Conservation (phyloP, 2,797 vertebrate species). For the Ataeniobius toweri region DNA sequence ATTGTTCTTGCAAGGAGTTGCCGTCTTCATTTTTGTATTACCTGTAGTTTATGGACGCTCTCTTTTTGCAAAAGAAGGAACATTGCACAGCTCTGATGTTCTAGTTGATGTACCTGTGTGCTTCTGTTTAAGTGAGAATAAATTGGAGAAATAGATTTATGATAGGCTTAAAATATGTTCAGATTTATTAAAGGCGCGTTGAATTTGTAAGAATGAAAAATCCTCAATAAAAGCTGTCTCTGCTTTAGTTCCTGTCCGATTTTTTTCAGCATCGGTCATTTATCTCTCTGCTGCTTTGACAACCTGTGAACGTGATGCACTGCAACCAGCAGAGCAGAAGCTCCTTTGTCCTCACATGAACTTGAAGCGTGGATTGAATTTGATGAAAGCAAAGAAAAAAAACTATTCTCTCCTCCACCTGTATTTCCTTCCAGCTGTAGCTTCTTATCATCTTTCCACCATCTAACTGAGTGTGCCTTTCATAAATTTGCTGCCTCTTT, state of each 20-base stretch:
- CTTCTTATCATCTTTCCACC: background rate
- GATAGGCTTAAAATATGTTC: background rate
- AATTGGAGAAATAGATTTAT: too few relatives aligned
- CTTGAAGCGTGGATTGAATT: conserved; percentile 7
- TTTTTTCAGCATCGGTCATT: background rate
- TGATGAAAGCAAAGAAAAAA: conserved; percentile 30
- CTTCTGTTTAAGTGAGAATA: too few relatives aligned
- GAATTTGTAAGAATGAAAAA: background rate
- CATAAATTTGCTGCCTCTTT: background rate
- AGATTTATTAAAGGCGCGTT: background rate
- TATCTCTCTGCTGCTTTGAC: conserved; percentile 7
- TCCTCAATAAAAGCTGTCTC: background rate
- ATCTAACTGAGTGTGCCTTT: background rate
- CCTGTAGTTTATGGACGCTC: too few relatives aligned
- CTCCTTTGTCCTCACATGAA: conserved; percentile 16
- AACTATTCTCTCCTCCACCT: conserved; percentile 17
- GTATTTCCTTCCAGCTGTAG: conserved; percentile 4
- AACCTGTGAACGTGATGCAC: conserved; percentile 19
- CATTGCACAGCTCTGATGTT: too few relatives aligned
- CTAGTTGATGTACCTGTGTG: too few relatives aligned
- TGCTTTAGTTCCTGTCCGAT: background rate
- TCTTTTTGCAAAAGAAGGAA: too few relatives aligned
- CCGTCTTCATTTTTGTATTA: too few relatives aligned
- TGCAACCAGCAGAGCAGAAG: conserved; percentile 18
- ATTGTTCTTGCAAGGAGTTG: too few relatives aligned